Percentiles rank a stretch among this genome's conserved stretches.
These are phyloP conservation scores for Heliothis peltigera DNA, from an alignment of 2,888 invertebrate genomes.

Conservation along the genomic window DNA sequence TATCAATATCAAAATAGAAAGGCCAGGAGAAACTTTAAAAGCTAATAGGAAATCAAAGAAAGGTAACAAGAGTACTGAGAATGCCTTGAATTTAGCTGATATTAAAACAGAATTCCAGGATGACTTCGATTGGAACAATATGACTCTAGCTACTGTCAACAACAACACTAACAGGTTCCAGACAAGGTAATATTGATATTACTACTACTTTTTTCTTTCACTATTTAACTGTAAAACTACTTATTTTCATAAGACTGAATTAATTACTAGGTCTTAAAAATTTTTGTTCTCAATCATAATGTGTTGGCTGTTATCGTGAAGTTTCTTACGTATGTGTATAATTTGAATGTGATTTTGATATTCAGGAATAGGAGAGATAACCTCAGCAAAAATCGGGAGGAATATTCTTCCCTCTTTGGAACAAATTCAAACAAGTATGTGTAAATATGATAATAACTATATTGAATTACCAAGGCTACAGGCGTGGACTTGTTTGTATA, in stretches of 20 bases:
- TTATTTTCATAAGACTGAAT: neutral
- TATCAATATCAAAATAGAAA: constrained; percentile 83
- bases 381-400: constrained; percentile 83
- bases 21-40: constrained; percentile 65
- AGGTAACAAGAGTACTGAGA: constrained; percentile 66
- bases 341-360: constrained; percentile 70
- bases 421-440: constrained; percentile 87
- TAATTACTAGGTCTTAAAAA: too few relatives aligned
- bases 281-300: neutral
- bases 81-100: constrained; percentile 76
- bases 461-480: constrained; percentile 64
- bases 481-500: constrained; percentile 72
- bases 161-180: constrained; percentile 83
- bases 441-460: constrained; percentile 66
- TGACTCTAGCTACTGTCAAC: constrained; percentile 85
- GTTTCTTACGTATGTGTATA: constrained; percentile 32
- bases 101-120: constrained; percentile 88
- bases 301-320: constrained; percentile 9
- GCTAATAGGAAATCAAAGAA: constrained; percentile 77
- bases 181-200: constrained; percentile 73
- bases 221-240: neutral
- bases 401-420: constrained; percentile 83
- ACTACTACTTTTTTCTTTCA: neutral
- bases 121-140: constrained; percentile 86
- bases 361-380: constrained; percentile 88